Base-by-base conservation (phyloP, 2,888 invertebrate genomes). In the Neuroscelio doddi region DNA sequence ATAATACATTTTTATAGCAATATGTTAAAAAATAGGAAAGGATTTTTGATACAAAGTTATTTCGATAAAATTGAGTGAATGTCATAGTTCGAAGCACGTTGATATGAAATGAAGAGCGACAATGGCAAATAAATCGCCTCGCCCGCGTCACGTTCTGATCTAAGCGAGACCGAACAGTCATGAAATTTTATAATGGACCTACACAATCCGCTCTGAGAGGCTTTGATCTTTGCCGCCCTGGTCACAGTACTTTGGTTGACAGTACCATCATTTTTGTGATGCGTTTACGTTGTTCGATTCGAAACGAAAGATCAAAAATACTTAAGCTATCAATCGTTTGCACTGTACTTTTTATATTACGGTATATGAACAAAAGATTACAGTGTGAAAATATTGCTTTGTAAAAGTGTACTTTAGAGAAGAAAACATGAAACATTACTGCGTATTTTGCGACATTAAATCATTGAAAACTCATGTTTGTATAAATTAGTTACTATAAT, bases 41-140 rank as follows among this genome's bases (percentile, higher is more conserved):
- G 21, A 21, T 5, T 5, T 21, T 21, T 21, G 5, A 3, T 21
- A 2, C 21, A 5, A 2, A 5, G 21, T 5, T 21, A 21, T 12
- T 8, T 26, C 21, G 44, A 46, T 39, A 29, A 58, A 45, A 63
- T 51, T 49, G 52, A 57, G 62, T 47, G 41, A 50, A 56, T n/a
- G n/a, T n/a, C 55, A 59, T 51, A 64, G 72, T 65, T 67, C 66
- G 68, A 68, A 71, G 77, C 83, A 83, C 83, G 84, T 84, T 78
- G 77, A 78, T 74, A 79, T 69, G 80, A 80, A 82, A 83, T 83
- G 81, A 82, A 80, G 78, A 80, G 78, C 79, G 80, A 80, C 83
- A 78, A 83, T 81, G 81, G 81, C 82, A 84, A 83, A 83, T 83
- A 83, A 84, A 84, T 84, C 83, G 83, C 77, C 75, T 76, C 78